Evolutionary conservation across 1,140 invertebrate species (phyloP).

Genomic region (Fopius arisanus): DNA sequence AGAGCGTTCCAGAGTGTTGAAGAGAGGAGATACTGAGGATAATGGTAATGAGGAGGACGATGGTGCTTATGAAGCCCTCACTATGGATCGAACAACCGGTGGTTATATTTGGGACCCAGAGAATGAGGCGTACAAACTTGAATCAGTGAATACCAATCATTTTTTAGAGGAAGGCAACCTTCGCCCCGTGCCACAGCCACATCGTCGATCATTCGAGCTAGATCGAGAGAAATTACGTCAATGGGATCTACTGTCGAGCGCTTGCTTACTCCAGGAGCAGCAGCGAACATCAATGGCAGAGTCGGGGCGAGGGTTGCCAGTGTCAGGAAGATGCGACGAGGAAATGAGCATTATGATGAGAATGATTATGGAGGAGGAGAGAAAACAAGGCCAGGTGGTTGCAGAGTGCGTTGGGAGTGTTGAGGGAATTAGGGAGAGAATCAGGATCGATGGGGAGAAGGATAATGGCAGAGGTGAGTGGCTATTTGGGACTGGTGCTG

Average conservation of each 20-base stretch:
- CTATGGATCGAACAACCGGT: slow-evolving; percentile 49
- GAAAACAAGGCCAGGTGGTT: slow-evolving; percentile 50
- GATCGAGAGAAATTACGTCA: slow-evolving; percentile 85
- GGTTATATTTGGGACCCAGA: slow-evolving; percentile 64
- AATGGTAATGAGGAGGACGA: slow-evolving; percentile 32
- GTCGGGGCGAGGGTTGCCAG: slow-evolving; percentile 58
- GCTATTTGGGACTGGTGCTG: slow-evolving; percentile 54
- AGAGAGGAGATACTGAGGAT: slow-evolving; percentile 33
- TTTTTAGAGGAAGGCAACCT: slow-evolving; percentile 69
- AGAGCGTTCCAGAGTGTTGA: slow-evolving; percentile 39
- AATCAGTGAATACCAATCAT: slow-evolving; percentile 46
- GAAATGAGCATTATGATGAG: slow-evolving; percentile 31
- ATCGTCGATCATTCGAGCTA: slow-evolving; percentile 71
- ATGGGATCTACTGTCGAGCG: slow-evolving; percentile 87
- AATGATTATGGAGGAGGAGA: slow-evolving; percentile 42
- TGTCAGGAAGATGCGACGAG: slow-evolving; percentile 21
- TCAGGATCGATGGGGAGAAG: slow-evolving; percentile 45
- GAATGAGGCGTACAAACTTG: slow-evolving; percentile 51
- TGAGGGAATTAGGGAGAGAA: slow-evolving; percentile 62
- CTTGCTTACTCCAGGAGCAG: slow-evolving; percentile 66
- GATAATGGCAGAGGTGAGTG: slow-evolving; percentile 59
- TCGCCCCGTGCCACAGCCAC: slow-evolving; percentile 42
- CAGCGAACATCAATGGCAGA: slow-evolving; percentile 54
- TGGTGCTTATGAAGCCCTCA: slow-evolving; percentile 54
- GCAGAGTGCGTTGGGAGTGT: slow-evolving; percentile 60